Evolutionary conservation across 2,113 vertebrate species (phyloP).

Genomic region (Callopanchax toddi): DNA sequence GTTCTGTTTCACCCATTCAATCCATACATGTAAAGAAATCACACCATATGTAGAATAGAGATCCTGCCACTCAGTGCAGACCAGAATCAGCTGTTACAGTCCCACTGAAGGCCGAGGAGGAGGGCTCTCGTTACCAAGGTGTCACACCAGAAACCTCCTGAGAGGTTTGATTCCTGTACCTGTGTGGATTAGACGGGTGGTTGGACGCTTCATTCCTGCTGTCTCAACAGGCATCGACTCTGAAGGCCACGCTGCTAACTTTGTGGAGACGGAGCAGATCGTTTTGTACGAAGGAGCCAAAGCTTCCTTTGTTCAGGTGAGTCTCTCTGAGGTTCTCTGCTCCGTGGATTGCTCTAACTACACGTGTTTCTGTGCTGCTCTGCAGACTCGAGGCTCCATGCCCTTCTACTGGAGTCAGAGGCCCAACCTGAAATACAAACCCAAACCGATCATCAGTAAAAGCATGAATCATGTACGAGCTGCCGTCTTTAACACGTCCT

Average conservation of each 20-base stretch:
- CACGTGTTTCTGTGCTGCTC: neutral
- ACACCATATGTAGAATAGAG: no score
- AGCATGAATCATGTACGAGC: slow-evolving; percentile 81
- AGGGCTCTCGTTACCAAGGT: no score
- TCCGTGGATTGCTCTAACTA: no score
- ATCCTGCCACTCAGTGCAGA: no score
- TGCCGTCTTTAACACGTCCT: no score
- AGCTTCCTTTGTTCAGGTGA: slow-evolving; percentile 92
- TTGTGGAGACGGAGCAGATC: slow-evolving; percentile 97
- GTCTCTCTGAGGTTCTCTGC: slow-evolving; percentile 18
- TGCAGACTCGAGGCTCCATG: slow-evolving; percentile 95
- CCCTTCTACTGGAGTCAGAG: slow-evolving; percentile 99
- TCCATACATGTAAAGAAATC: no score
- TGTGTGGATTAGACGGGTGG: no score
- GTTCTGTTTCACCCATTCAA: no score
- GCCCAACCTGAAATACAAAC: slow-evolving; percentile 98
- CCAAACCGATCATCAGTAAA: slow-evolving; percentile 94
- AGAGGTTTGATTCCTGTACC: no score
- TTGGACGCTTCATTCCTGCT: neutral
- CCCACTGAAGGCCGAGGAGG: no score
- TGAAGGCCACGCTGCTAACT: slow-evolving; percentile 97
- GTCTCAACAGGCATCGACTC: slow-evolving; percentile 90
- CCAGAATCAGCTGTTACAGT: no score
- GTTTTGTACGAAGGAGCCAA: slow-evolving; percentile 89
- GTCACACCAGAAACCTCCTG: no score